phyloP scores from a whole-genome alignment of 2,113 vertebrate species.

The Gila orcuttii region DNA sequence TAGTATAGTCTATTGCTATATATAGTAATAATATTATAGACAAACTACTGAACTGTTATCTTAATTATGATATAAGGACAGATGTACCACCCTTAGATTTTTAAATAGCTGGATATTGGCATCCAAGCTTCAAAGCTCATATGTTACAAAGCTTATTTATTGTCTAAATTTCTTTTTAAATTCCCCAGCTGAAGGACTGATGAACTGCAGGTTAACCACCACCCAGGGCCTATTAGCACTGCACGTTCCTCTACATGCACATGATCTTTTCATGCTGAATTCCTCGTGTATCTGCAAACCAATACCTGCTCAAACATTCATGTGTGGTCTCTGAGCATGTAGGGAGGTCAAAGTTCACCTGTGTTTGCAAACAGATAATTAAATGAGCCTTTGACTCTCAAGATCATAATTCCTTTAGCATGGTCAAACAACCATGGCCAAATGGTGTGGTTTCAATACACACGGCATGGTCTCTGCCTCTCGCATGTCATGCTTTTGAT shows the following conservation, averaged over 20 bases:
- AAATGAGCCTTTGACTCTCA: conserved; percentile 31
- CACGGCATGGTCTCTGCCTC: conserved; percentile 18
- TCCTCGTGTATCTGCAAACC: conserved; percentile 38
- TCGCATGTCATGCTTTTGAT: conserved; percentile 28
- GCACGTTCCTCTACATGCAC: background rate
- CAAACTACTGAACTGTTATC: no score
- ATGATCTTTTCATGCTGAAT: conserved; percentile 15
- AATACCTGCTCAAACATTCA: conserved; percentile 33
- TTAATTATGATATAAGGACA: no score
- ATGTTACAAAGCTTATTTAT: no score
- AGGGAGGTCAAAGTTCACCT: conserved; percentile 45
- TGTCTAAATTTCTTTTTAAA: no score
- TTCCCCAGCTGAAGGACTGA: no score
- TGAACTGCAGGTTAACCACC: no score
- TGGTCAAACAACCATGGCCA: conserved; percentile 41
- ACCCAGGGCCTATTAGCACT: background rate
- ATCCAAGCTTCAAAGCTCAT: no score
- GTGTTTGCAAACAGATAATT: conserved; percentile 55
- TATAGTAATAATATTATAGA: no score
- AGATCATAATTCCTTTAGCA: conserved; percentile 41
- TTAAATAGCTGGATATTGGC: no score
- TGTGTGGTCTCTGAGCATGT: conserved; percentile 54
- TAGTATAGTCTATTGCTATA: no score
- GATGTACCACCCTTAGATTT: no score
- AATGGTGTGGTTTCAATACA: conserved; percentile 42